phyloP scores from a whole-genome alignment of 1,140 invertebrate genomes.

The Pseudomyrmex concolor region DNA sequence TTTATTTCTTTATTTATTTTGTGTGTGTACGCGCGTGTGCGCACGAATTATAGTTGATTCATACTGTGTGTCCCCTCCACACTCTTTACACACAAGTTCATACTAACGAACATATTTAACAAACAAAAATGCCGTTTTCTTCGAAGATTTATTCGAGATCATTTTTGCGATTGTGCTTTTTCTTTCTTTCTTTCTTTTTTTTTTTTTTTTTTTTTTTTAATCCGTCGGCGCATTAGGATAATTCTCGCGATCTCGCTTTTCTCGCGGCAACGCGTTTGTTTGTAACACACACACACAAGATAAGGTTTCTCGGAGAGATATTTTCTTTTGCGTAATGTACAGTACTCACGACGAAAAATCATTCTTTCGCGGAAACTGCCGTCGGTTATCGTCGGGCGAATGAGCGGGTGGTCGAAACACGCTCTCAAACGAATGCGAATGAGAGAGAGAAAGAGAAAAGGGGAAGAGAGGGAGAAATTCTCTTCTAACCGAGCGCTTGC shows the following conservation, averaged over 20 bases:
- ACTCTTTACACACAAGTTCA: too few species aligned
- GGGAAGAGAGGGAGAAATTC: constrained; percentile 34
- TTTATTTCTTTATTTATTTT: too few species aligned
- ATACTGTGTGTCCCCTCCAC: too few species aligned
- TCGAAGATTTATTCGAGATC: neutral
- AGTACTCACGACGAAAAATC: constrained; percentile 51
- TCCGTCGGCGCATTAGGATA: constrained; percentile 2
- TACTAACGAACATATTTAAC: too few species aligned
- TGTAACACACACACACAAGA: constrained; percentile 6
- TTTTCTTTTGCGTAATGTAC: constrained; percentile 49
- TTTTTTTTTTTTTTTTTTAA: constrained; percentile 3
- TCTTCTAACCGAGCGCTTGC: constrained; percentile 41
- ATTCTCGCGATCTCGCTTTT: constrained; percentile 9
- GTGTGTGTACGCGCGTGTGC: too few species aligned
- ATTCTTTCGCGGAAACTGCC: constrained; percentile 57
- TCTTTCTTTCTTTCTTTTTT: neutral
- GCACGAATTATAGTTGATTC: neutral
- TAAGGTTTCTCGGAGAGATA: constrained; percentile 28
- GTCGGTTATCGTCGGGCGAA: constrained; percentile 43
- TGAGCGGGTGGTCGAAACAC: constrained; percentile 30
- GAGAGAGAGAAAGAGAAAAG: neutral
- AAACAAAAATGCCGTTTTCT: neutral
- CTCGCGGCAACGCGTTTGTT: constrained; percentile 1
- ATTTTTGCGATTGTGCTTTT: neutral
- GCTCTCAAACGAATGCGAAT: constrained; percentile 51